Base-by-base conservation (phyloP, 1,140 invertebrate species). In the Hermatobates lingyangjiaoensis region DNA sequence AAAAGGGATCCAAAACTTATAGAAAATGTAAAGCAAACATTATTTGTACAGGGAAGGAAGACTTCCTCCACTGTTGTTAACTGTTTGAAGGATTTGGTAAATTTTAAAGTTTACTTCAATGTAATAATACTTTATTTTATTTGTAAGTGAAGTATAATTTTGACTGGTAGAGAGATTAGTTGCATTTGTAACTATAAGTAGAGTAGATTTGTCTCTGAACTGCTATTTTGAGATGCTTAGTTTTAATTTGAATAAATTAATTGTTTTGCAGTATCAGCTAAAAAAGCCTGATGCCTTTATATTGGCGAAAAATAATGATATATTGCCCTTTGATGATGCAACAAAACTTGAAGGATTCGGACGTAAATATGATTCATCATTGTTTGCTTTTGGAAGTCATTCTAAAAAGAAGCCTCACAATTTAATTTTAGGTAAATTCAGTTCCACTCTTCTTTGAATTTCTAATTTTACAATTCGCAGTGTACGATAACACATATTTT, bases 351-450 rank as follows among this genome's bases (percentile, higher is more conserved):
- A 97, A 71, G 79, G 79, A 56, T 79, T 96, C 59, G 79, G 81
- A 24, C 74, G 76, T 59, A 95, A 94, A 66, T 77, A 82, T 62
- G 88, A 97, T 66, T 73, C 85, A 20, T 78, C 91, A 1, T 64
- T 96, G 25, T 98, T 98, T 70, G 73, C 84, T 49, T 84, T 94
- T 63, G 87, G 79, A 20, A 87, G 81, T n/a, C 81, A 90, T 56
- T 86, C 76, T 48, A 98, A 98, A 67, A 98, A 98, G 65, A 71
- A 91, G 21, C 93, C 94, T 1, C 77, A 97, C 61, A 96, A 95
- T 70, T 64, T 98, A 42, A 68, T 95, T 27, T 66, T 97, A 53
- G 91, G 88, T 74, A 62, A 62, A 59, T 39, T 23, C 50, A 34
- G 46, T 47, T 48, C 45, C 26, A 38, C 27, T 30, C 48, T 50